Base-by-base conservation (phyloP, 2,797 vertebrate genomes). In the Myripristis murdjan region DNA sequence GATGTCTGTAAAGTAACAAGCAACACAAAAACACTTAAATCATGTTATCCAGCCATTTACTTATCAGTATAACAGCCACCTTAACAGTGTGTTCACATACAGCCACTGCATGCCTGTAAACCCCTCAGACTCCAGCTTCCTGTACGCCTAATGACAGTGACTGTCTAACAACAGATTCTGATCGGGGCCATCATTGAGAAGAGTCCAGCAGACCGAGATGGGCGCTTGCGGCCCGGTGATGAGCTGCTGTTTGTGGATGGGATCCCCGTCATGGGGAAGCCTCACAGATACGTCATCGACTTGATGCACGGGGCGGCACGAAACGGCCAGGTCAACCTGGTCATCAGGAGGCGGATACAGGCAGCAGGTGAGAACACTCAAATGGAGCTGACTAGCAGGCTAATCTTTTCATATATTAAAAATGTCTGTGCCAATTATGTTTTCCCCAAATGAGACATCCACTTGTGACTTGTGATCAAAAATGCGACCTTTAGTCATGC, bases 141-240 rank as follows among this genome's bases (percentile, higher is more conserved):
- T 64, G 14, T 12, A 0, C 60, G 33, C 26, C 22, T 24, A 61
- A 0, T 76, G 70, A 81, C 62, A 2, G 22, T 68, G 5, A 8
- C 0, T 26, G 0, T 86, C 65, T 63, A 2, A 75, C 15, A 73
- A 70, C 86, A 99, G 98, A 99, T 99, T 84, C 87, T 99, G 81
- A 99, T 99, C 0, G 98, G 98, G 54, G 98, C 98, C 0, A 97
- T 99, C 84, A 98, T 99, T 62, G 96, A 98, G 88, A 98, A 98
- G 95, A 98, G 98, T 70, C 98, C 98, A 0, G 98, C 98, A 0
- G 98, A 99, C 86, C 86, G 97, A 63, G 98, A 99, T 0, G 98
- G 98, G 2, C 97, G 98, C 10, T 88, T 99, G 16, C 96, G 97
- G 43, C 98, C 98, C 1, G 98, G 98, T 0, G 98, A 99, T 1